phyloP scores from a whole-genome alignment of 2,888 invertebrate species.

The Antitype chi region DNA sequence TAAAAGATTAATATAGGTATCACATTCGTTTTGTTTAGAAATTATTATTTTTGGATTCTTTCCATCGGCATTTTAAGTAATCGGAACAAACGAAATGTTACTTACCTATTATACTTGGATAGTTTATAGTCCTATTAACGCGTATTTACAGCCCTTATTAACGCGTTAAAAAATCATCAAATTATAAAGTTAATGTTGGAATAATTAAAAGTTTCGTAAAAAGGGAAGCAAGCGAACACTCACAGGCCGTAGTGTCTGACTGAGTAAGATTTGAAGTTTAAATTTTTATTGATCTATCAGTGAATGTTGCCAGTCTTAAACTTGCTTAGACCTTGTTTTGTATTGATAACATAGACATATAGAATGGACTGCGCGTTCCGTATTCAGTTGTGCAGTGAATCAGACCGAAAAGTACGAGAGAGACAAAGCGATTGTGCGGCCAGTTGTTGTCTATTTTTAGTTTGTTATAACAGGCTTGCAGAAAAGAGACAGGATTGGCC shows the following conservation, averaged over 20 bases:
- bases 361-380: too few relatives aligned
- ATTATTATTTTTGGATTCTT: slow-evolving; percentile 1
- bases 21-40: background rate
- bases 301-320: slow-evolving; percentile 28
- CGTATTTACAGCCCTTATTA: slow-evolving; percentile 3
- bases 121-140: background rate
- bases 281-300: slow-evolving; percentile 27
- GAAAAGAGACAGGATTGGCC: too few relatives aligned
- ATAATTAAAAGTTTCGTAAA: too few relatives aligned
- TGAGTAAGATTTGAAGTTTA: slow-evolving; percentile 12
- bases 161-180: background rate
- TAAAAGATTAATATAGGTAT: background rate
- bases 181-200: background rate
- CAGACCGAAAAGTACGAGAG: too few relatives aligned
- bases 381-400: too few relatives aligned
- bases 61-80: slow-evolving; percentile 58
- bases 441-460: too few relatives aligned
- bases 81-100: slow-evolving; percentile 33
- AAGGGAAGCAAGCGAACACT: background rate
- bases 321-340: background rate
- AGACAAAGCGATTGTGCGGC: too few relatives aligned
- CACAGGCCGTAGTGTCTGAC: background rate
- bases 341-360: background rate
- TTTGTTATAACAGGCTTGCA: too few relatives aligned
- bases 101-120: slow-evolving; percentile 33